These are phyloP conservation scores for Xylota segnis DNA, from an alignment of 2,888 invertebrate species.

Conservation along the genomic window DNA sequence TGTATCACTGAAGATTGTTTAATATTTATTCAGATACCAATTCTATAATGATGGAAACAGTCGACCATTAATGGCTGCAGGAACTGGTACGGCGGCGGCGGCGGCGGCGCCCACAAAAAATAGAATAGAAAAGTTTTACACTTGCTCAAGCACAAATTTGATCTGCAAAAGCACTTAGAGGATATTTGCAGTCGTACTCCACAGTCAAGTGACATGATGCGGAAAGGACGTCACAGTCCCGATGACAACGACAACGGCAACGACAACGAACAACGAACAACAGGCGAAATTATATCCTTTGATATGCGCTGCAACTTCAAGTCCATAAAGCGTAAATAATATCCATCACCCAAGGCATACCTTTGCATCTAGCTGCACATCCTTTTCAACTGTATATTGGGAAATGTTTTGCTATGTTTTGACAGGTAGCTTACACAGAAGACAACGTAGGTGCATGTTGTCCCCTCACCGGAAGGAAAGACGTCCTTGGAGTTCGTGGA, in stretches of 20 bases:
- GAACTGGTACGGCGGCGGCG: conserved; percentile 3
- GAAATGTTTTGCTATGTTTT: conserved; percentile 56
- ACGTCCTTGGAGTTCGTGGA: conserved; percentile 28
- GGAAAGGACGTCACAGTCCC: conserved; percentile 68
- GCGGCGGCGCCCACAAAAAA: conserved; percentile 39
- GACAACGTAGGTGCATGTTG: conserved; percentile 12
- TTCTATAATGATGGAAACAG: conserved; percentile 7
- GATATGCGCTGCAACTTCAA: conserved; percentile 59
- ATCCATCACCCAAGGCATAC: conserved; percentile 62
- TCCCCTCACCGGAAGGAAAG: conserved; percentile 42
- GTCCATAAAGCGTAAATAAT: conserved; percentile 73
- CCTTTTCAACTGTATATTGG: conserved; percentile 47
- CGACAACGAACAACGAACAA: conserved; percentile 44
- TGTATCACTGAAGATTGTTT: conserved; percentile 11
- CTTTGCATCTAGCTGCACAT: conserved; percentile 46
- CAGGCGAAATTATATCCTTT: conserved; percentile 68
- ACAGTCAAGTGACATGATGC: conserved; percentile 64
- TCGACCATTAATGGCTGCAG: conserved; percentile 23
- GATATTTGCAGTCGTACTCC: conserved; percentile 61
- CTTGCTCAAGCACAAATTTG: conserved; percentile 76
- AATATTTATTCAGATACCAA: conserved; percentile 4
- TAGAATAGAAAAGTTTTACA: conserved; percentile 66
- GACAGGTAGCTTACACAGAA: conserved; percentile 68
- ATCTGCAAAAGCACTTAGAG: conserved; percentile 77
- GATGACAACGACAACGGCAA: conserved; percentile 25